Base-by-base conservation (phyloP, 2,113 vertebrate species). In the Cervus canadensis region DNA sequence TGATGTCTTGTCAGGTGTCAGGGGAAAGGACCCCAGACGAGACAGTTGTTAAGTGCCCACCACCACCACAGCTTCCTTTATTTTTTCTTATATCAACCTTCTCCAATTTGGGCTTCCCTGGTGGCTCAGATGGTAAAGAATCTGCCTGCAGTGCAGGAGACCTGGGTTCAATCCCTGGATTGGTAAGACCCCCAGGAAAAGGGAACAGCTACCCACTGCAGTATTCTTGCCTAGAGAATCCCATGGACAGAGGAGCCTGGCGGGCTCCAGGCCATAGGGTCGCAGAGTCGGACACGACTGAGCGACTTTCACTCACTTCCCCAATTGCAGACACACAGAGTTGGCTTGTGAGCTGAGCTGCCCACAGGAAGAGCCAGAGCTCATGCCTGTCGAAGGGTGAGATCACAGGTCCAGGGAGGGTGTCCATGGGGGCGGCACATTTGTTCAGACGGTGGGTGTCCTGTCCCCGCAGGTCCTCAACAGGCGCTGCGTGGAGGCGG, bases 401-500 rank as follows among this genome's bases (percentile, higher is more conserved):
- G 64, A 90, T 36, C 71, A 95, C 97, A 81, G 95, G 54, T 59
- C 16, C 43, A 14, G 86, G 83, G 87, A 94, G 74, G 97, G 45
- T 89, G 91, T 89, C 85, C 56, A 13, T 14, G 45, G 84, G 95
- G 95, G 96, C 96, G 95, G 94, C 89, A 57, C 78, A 6, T 94
- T 92, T 97, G 94, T 98, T 96, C 67, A 94, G 97, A 92, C 57
- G 25, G 67, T 48, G 84, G 88, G 93, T 98, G 98, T 98, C 14
- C 6, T 98, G 92, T 98, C 98, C 98, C 96, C 83, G 48, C 97
- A 99, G 99, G 99, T 99, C 92, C 99, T 99, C 97, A 99, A 99
- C 98, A 99, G 98, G 97, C 99, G 99, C 96, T 99, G 99, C 81
- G 99, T 99, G 2, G 99, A 99, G 98, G 99, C 99, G 14, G 99